Base-by-base conservation (phyloP, 1,140 invertebrate species). In the Camponotus pennsylvanicus region DNA sequence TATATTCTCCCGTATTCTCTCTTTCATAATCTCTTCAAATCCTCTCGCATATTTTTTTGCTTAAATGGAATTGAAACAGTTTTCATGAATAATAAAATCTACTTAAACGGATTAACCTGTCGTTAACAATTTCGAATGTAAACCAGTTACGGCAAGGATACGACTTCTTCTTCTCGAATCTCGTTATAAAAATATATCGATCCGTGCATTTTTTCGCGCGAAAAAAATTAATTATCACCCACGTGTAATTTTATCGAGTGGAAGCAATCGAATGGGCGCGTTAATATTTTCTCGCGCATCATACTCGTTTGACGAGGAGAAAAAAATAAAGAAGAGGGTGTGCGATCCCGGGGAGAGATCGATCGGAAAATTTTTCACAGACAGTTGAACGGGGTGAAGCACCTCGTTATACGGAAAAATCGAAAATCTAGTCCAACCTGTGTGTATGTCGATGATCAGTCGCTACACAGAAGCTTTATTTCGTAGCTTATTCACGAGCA, bases 351-450 rank as follows among this genome's bases (percentile, higher is more conserved):
- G 52, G 18, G 67, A 57, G 66, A 82, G 71, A 71, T 82, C 67
- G 78, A 82, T 82, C 79, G 79, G 77, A 80, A 80, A 80, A 80
- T 70, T 27, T 27, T 27, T 80, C 45, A 49, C 64, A 57, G 45
- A 57, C 64, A 27, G 49, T 63, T 27, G 42, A 52, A 21, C 40
- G 67, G 27, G 55, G 69, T 49, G 55, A 75, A 75, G 69, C 40
- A 67, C 27, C 79, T 63, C n/a, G 69, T 59, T 70, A 21, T 45
- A 45, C 9, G 42, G 13, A 59, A 59, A 82, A 61, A 82, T 82
- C 67, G 55, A 73, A 61, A 49, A 6, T 42, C 7, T 21, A 18
- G 32, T 64, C 5, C 27, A 11, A 27, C n/a, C 45, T 13, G 2
- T 45, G 0, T 6, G 37, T 0, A 40, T 40, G 37, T 6, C 37